Conservation (phyloP, 2,797 vertebrate genomes). For the Pseudochaenichthys georgianus region DNA sequence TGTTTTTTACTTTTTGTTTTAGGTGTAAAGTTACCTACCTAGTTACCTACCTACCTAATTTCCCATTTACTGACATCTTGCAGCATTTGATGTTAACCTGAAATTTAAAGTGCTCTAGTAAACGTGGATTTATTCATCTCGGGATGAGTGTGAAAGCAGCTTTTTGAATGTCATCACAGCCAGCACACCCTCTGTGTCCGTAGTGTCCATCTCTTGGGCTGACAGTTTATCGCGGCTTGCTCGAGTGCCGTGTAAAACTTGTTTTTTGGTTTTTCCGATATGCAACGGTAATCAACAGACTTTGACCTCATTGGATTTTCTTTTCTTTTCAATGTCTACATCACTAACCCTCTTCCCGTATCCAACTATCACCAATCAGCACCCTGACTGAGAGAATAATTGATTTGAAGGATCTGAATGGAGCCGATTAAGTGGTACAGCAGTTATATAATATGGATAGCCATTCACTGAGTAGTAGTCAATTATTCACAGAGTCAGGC, state of each 20-base stretch:
- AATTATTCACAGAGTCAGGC: neutral
- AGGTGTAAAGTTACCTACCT: neutral
- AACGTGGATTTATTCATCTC: neutral
- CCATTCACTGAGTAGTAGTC: constrained; percentile 1
- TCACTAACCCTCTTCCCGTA: neutral
- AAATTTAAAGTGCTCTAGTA: neutral
- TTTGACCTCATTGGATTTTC: neutral
- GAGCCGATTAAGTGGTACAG: neutral
- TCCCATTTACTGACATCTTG: constrained; percentile 5
- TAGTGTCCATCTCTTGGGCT: neutral
- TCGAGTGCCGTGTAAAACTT: neutral
- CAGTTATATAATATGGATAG: neutral
- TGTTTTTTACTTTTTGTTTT: constrained; percentile 10
- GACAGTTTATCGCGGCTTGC: neutral
- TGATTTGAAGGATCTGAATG: constrained; percentile 2
- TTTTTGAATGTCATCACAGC: constrained; percentile 12
- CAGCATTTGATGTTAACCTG: neutral
- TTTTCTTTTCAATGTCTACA: neutral
- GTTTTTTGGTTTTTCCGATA: constrained; percentile 1
- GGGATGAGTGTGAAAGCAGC: neutral
- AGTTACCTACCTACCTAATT: neutral
- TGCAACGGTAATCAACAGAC: constrained; percentile 16
- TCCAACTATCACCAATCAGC: neutral
- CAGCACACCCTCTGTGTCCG: neutral
- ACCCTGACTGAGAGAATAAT: neutral